Conservation (phyloP, 2,888 invertebrate species). For the Amphipyra tragopoginis region DNA sequence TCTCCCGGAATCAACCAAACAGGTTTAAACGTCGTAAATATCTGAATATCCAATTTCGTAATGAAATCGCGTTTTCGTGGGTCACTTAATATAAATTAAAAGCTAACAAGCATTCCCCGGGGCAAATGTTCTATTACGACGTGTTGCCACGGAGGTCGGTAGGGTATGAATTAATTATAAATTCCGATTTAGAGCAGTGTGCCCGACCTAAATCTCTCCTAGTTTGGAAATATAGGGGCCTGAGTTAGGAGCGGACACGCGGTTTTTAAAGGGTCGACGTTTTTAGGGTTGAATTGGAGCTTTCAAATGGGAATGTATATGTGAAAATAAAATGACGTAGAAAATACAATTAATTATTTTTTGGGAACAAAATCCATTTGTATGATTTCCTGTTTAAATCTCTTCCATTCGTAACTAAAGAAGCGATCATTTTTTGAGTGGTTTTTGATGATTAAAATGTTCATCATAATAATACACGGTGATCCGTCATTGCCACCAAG, state of each 20-base stretch:
- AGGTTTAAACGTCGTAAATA: slow-evolving; percentile 14
- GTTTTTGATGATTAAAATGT: too few relatives aligned
- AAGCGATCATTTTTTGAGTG: too few relatives aligned
- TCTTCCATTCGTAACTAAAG: too few relatives aligned
- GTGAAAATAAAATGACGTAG: not conserved
- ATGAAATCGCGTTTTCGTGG: slow-evolving; percentile 53
- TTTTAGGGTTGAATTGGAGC: not conserved
- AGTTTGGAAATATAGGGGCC: slow-evolving; percentile 37
- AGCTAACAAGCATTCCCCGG: slow-evolving; percentile 63
- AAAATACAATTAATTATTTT: slow-evolving; percentile 6
- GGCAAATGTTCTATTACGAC: slow-evolving; percentile 63
- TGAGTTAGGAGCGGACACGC: slow-evolving; percentile 1
- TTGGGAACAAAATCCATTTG: not conserved
- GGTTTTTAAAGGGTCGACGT: not conserved
- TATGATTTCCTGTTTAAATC: too few relatives aligned
- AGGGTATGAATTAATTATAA: slow-evolving; percentile 64
- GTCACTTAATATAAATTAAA: slow-evolving; percentile 71
- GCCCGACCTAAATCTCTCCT: slow-evolving; percentile 53
- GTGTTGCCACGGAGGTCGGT: slow-evolving; percentile 51
- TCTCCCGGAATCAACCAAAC: slow-evolving; percentile 21
- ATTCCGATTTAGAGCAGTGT: slow-evolving; percentile 59
- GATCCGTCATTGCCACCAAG: too few relatives aligned
- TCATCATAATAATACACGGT: too few relatives aligned
- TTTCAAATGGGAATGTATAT: not conserved
- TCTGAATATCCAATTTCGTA: slow-evolving; percentile 40